Evolutionary conservation across 2,797 vertebrate genomes (phyloP), one percentile per base, ranked within the genome.

Genomic region (Pseudochirops corinnae): DNA sequence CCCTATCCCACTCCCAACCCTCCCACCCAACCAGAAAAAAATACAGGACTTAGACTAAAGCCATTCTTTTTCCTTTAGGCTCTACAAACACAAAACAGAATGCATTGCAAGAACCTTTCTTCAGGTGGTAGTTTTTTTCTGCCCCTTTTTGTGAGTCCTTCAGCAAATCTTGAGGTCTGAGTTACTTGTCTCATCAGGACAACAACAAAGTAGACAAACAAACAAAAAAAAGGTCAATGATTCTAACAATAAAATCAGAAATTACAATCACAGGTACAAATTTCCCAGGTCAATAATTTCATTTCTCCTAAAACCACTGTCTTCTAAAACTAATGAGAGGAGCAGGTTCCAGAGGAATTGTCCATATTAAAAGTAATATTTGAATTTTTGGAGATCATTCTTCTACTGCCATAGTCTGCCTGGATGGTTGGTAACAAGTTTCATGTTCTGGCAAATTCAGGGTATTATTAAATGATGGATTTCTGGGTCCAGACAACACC

Each of bases 11-110:
- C 93, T 97, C 98, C 98, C 98, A 96, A 92, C 96, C 96, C 93
- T 62, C 94, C 95, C 94, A 0, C 55, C 57, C 95, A 33, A 97
- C 95, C 2, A 0, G 55, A 55, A 87, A 92, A 50, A 57, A 92
- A 99, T 97, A 99, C 98, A 99, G 99, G 98, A 99, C 99, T 98
- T 98, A 98, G 99, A 99, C 98, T 98, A 98, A 99, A 99, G 99
- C 98, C 98, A 98, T 99, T 99, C 98, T 98, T 97, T 50, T 98
- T 98, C 97, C 98, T 99, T 99, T 99, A 99, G 99, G 99, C 99
- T 99, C 99, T 99, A 99, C 99, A 99, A 99, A 99, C 99, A 99
- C 99, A 99, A 99, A 97, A 52, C 11, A 99, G 98, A 99, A 99
- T 99, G 98, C 98, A 99, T 98, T 98, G 97, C 98, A 98, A 98